Evolutionary conservation across 2,888 invertebrate species (phyloP).

Genomic region (Ophion costatus): DNA sequence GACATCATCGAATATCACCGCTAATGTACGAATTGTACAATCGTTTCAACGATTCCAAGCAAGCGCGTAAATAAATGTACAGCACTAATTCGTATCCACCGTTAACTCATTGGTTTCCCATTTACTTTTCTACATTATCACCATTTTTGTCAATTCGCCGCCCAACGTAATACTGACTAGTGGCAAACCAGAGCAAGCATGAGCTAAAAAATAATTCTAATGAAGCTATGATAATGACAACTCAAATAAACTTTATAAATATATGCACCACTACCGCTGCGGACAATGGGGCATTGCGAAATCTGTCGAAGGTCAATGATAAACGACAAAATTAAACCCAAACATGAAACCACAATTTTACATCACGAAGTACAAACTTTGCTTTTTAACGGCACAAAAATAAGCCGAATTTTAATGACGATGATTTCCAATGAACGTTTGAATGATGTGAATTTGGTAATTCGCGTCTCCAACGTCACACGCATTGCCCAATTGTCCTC

Average conservation of each 20-base stretch:
- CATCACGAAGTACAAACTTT: neutral
- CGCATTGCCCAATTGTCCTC: slow-evolving; percentile 32
- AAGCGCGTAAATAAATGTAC: slow-evolving; percentile 54
- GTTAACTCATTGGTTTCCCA: slow-evolving; percentile 12
- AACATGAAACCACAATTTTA: neutral
- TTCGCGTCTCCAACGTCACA: neutral
- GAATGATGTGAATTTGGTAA: neutral
- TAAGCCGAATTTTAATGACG: neutral
- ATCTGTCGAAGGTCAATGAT: neutral
- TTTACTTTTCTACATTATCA: slow-evolving; percentile 17
- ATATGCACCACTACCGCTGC: slow-evolving; percentile 2
- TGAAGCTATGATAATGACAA: neutral
- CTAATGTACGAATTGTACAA: slow-evolving; percentile 14
- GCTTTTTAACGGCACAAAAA: neutral
- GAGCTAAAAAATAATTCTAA: slow-evolving; percentile 31
- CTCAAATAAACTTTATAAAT: neutral
- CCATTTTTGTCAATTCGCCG: slow-evolving; percentile 35
- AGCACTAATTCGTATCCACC: slow-evolving; percentile 51
- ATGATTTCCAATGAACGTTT: neutral
- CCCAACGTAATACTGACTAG: slow-evolving; percentile 40
- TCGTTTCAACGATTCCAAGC: slow-evolving; percentile 47
- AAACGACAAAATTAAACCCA: too few relatives aligned
- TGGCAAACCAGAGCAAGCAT: slow-evolving; percentile 47
- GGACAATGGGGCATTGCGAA: slow-evolving; percentile 22
- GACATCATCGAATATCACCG: slow-evolving; percentile 15